Evolutionary conservation across 2,888 invertebrate species (phyloP).

Genomic region (Drosophila picticornis): DNA sequence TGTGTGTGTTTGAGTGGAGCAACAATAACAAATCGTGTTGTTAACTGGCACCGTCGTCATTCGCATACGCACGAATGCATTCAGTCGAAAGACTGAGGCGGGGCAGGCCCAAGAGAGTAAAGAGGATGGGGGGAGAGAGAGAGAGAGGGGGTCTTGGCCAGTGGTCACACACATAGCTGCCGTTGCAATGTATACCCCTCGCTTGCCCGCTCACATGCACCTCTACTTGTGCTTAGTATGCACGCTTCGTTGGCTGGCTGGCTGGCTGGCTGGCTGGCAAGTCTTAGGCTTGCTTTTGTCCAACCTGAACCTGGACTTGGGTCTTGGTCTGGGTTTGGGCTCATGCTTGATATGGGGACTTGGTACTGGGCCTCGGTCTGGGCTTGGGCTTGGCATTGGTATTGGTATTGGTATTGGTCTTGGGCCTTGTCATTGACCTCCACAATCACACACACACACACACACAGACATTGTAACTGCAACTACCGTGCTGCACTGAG

Average conservation of each 20-base stretch:
- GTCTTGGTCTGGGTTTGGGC: conserved; percentile 3
- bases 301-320: conserved; percentile 24
- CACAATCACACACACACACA: conserved; percentile 29
- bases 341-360: conserved; percentile 1
- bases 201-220: not conserved
- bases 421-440: conserved; percentile 73
- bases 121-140: not conserved
- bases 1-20: conserved; percentile 11
- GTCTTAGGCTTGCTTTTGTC: conserved; percentile 46
- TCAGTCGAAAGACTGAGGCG: conserved; percentile 11
- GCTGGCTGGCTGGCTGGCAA: conserved; percentile 25
- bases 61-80: conserved; percentile 75
- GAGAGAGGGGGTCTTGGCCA: conserved; percentile 34
- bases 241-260: conserved; percentile 68
- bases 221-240: conserved; percentile 64
- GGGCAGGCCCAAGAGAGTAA: not conserved
- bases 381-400: not conserved
- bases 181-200: conserved; percentile 13
- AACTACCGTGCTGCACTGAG: conserved; percentile 53
- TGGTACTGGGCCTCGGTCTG: not conserved
- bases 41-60: conserved; percentile 76
- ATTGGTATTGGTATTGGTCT: not conserved
- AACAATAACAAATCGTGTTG: conserved; percentile 80
- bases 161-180: conserved; percentile 69
- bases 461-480: conserved; percentile 66